Evolutionary conservation across 1,140 invertebrate species (phyloP).

Genomic region (Adelges cooleyi): DNA sequence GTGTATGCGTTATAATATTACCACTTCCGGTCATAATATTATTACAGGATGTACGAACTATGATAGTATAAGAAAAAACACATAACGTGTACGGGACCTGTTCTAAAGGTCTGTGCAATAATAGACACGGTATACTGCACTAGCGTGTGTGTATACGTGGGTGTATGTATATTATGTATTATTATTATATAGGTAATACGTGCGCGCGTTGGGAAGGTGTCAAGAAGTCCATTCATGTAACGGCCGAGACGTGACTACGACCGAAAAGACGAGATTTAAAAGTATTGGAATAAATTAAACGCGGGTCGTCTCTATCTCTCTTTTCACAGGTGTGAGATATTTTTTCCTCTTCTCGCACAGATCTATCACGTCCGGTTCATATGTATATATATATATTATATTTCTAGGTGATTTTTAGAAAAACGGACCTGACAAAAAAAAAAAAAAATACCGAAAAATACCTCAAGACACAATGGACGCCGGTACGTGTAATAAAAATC

Average conservation of each 20-base stretch:
- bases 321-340: slow-evolving; percentile 20
- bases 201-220: slow-evolving; percentile 12
- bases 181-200: slow-evolving; percentile 5
- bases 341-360: neutral
- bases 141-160: too few relatives aligned
- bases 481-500: slow-evolving; percentile 11
- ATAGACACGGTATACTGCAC: too few relatives aligned
- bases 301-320: slow-evolving; percentile 13
- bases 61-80: neutral
- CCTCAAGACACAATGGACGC: slow-evolving; percentile 4
- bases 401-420: neutral
- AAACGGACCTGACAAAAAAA: neutral
- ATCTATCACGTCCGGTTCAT: neutral
- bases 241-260: slow-evolving; percentile 17
- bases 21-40: too few relatives aligned
- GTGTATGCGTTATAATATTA: slow-evolving; percentile 10
- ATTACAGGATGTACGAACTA: too few relatives aligned
- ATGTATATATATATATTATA: too few relatives aligned
- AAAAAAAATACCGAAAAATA: slow-evolving; percentile 13
- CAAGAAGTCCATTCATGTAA: slow-evolving; percentile 27
- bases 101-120: slow-evolving; percentile 6
- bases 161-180: neutral
- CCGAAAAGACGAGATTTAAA: slow-evolving; percentile 26
- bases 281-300: slow-evolving; percentile 25
- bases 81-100: neutral